Evolutionary conservation across 1,140 invertebrate genomes (phyloP).

Genomic region (Pachyrhynchus sulphureomaculatus): DNA sequence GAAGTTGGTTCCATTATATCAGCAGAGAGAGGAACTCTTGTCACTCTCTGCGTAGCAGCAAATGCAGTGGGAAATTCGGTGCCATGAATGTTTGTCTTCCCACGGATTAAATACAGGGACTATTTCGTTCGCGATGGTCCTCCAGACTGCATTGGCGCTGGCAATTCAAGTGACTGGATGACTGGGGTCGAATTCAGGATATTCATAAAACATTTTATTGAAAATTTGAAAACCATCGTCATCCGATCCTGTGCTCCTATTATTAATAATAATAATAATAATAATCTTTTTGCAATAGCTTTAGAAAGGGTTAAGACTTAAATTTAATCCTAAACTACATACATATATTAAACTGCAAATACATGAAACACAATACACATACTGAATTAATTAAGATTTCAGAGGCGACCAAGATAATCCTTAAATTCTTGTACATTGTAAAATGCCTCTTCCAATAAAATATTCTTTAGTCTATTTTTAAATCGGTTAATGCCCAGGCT

Average conservation of each 20-base stretch:
- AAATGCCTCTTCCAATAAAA: no score
- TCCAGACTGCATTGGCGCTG: slow-evolving; percentile 12
- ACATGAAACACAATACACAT: no score
- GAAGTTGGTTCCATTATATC: slow-evolving; percentile 47
- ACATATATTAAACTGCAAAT: no score
- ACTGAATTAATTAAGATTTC: no score
- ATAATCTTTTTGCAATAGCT: no score
- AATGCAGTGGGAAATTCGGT: slow-evolving; percentile 13
- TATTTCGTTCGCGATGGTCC: slow-evolving; percentile 15
- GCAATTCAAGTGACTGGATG: slow-evolving; percentile 18
- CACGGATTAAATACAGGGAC: slow-evolving; percentile 6
- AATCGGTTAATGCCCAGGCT: no score
- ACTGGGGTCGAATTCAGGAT: background rate
- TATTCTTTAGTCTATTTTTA: no score
- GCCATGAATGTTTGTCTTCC: slow-evolving; percentile 15
- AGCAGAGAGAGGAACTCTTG: slow-evolving; percentile 43
- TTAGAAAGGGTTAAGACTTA: no score
- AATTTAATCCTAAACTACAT: no score
- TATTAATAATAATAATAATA: no score
- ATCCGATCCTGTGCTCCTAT: background rate
- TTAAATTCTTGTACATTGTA: no score
- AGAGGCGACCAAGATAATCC: no score
- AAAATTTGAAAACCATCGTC: background rate
- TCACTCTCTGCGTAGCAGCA: slow-evolving; percentile 33
- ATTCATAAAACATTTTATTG: background rate